Evolutionary conservation across 1,140 invertebrate species (phyloP), one percentile per base, ranked within the genome.

Genomic region (Drosophila pseudoananassae): DNA sequence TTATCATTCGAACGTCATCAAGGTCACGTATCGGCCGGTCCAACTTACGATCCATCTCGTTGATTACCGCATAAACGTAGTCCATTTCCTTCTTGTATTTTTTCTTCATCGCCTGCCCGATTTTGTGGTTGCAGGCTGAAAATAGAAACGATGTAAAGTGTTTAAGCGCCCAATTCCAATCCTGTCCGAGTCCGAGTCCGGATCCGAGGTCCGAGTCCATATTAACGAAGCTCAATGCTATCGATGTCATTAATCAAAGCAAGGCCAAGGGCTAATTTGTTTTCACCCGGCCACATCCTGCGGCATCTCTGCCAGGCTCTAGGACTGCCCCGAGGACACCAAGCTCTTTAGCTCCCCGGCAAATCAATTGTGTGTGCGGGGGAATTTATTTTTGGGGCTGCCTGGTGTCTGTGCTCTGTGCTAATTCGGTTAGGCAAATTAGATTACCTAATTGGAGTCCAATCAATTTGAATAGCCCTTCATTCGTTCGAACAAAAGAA

Each of bases 11-110:
- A 1, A 99, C 97, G 79, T 99, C 98, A 91, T 99, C 98, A 20
- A 99, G 93, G 91, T 98, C 98, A 53, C 96, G 94, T 45, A 99
- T 96, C 47, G 96, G 96, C 40, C 97, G 93, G 74, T 97, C 95
- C 15, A 99, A 92, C 90, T 97, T 97, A 46, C 97, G 95, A 77
- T 96, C 96, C 93, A 98, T 95, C 92, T 98, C 97, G 76, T 95
- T 97, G 92, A 99, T 97, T 27, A 98, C 96, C 0, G 96, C 96
- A 76, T 98, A 97, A 23, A 98, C 97, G 74, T 98, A 97, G 81
- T 99, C 97, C 97, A 98, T 99, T 93, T 98, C 97, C 47, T 96
- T 93, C 65, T 96, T 95, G 83, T 98, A 98, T 85, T 98, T 98
- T 77, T 97, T 97, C 85, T 98, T 97, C 94, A 98, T 96, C 1